Base-by-base conservation (phyloP, 2,113 vertebrate species). In the Planiliza haematocheilus region DNA sequence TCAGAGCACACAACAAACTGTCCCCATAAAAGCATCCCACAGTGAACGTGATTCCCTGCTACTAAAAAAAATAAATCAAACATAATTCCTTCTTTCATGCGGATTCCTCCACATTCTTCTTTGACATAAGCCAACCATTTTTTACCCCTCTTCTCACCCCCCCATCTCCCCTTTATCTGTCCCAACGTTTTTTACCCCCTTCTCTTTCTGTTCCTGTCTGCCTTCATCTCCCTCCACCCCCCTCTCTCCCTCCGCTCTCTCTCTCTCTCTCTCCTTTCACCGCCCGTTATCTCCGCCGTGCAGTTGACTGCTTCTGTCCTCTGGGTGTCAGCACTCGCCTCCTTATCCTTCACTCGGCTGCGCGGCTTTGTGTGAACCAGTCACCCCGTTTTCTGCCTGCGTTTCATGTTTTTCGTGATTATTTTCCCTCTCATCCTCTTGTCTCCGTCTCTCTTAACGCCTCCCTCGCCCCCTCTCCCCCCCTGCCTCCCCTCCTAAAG, bases 241-340 rank as follows among this genome's bases (percentile, higher is more conserved):
- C 45, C 57, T 48, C 13, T 14, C 59, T 20, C 38, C 46, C 58
- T 14, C 52, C 10, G 2, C 52, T 24, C 51, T 10, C 71, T n/a
- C n/a, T n/a, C n/a, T n/a, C n/a, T n/a, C n/a, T n/a, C 11, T 30
- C 53, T 71, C 61, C 69, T 74, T 82, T 83, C 80, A 75, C 70
- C 16, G 62, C 60, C 82, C 77, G 76, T 88, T 92, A 88, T 90
- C 91, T 84, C 79, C 73, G 46, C 76, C 53, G 3, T 91, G 91
- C 90, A 93, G 87, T 91, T 92, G 86, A 91, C 91, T 77, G 74
- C 63, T 68, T 90, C 85, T 91, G 86, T 93, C 93, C 93, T 94
- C 93, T 94, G 90, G 93, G 92, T 93, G 93, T 94, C 93, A 93
- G 92, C 88, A 93, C 88, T 91, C 60, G 91, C 94, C 90, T 89